Evolutionary conservation across 1,140 invertebrate species (phyloP).

Genomic region (Orussus abietinus): DNA sequence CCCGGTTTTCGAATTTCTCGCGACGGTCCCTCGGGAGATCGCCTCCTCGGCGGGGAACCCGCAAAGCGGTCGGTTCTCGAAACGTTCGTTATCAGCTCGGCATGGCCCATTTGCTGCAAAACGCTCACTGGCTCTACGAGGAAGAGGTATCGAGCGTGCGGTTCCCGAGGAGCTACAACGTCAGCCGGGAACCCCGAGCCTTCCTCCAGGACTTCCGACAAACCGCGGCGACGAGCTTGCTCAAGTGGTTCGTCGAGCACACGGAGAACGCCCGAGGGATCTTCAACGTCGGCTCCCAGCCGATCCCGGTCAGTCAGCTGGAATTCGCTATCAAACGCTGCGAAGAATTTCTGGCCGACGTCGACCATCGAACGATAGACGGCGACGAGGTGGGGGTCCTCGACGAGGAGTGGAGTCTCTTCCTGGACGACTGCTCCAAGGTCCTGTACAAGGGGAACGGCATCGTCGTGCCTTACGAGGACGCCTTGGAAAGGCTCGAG

Average conservation of each 20-base stretch:
- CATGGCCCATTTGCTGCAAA: slow-evolving; percentile 59
- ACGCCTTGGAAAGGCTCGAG: too few species aligned
- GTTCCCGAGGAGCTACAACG: slow-evolving; percentile 66
- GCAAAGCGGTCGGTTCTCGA: too few species aligned
- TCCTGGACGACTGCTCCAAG: slow-evolving; percentile 52
- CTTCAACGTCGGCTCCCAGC: slow-evolving; percentile 19
- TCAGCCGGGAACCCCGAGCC: slow-evolving; percentile 51
- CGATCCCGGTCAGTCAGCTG: slow-evolving; percentile 46
- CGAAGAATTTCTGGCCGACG: slow-evolving; percentile 52
- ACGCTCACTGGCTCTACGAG: slow-evolving; percentile 62
- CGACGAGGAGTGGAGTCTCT: slow-evolving; percentile 51
- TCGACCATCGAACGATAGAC: slow-evolving; percentile 59
- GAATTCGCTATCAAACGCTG: slow-evolving; percentile 57
- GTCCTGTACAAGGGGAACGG: slow-evolving; percentile 36
- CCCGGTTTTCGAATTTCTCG: too few species aligned
- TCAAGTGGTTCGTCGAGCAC: slow-evolving; percentile 54
- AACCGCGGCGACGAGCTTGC: slow-evolving; percentile 60
- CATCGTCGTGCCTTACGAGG: too few species aligned
- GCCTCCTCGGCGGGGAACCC: too few species aligned
- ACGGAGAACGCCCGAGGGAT: slow-evolving; percentile 29
- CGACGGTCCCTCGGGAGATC: too few species aligned
- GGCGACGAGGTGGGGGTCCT: slow-evolving; percentile 38
- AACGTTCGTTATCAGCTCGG: slow-evolving; percentile 46
- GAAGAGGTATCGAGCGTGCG: slow-evolving; percentile 56
- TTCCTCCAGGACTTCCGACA: slow-evolving; percentile 64